These are phyloP conservation scores for Ptilorrhoa leucosticta DNA, from an alignment of 2,113 vertebrate genomes.

Conservation along the genomic window DNA sequence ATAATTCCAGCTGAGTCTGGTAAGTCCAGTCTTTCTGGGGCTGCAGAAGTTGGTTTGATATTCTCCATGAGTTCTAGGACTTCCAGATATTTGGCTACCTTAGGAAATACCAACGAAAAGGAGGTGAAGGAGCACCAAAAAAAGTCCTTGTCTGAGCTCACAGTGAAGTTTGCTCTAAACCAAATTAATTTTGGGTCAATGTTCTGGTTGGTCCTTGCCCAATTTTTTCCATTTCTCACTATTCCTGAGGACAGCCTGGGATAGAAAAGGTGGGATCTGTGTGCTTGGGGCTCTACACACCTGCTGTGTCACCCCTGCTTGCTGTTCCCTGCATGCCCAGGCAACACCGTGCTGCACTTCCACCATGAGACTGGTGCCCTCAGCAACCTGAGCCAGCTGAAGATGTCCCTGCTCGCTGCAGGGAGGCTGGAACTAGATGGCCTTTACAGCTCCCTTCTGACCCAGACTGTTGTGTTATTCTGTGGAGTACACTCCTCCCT, in stretches of 20 bases:
- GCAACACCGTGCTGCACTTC: background rate
- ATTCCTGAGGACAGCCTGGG: background rate
- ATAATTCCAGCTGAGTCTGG: background rate
- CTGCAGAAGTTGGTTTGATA: background rate
- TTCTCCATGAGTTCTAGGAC: background rate
- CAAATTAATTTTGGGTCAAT: background rate
- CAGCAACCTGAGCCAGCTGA: background rate
- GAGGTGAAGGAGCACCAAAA: background rate
- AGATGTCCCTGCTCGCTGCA: background rate
- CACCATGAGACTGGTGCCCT: background rate
- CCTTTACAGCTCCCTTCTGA: background rate
- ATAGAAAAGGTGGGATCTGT: background rate
- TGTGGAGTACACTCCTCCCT: accelerated
- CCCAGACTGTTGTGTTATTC: background rate
- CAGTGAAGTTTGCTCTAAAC: background rate
- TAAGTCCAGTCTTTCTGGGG: background rate
- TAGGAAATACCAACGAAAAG: background rate
- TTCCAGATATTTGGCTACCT: background rate
- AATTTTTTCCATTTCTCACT: background rate
- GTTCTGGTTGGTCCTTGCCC: background rate
- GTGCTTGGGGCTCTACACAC: background rate
- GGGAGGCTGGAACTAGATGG: background rate
- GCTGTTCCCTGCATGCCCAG: background rate
- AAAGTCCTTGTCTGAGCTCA: background rate
- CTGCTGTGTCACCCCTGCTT: background rate